phyloP scores from a whole-genome alignment of 2,113 vertebrate genomes.

The Panthera leo region DNA sequence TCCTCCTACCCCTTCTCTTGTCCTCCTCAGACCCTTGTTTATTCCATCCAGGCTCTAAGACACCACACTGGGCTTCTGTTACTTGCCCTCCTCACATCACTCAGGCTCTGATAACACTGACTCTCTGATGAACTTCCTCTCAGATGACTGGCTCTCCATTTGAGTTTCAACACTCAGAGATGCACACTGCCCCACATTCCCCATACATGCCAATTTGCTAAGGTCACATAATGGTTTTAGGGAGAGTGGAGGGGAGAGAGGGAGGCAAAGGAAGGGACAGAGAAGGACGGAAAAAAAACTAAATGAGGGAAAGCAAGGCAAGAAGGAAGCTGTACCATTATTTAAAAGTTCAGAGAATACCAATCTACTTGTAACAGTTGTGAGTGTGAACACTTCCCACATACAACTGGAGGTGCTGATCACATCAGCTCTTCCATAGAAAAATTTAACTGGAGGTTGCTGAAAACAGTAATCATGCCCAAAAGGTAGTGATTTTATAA shows the following conservation, averaged over 20 bases:
- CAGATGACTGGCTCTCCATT: background rate
- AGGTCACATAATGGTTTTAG: background rate
- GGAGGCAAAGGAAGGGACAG: background rate
- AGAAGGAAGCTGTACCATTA: background rate
- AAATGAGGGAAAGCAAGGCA: background rate
- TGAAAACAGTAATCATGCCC: background rate
- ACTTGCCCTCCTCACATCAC: background rate
- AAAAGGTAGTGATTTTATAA: background rate
- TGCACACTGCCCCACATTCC: no score
- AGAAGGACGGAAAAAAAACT: background rate
- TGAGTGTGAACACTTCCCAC: background rate
- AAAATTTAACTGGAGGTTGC: background rate
- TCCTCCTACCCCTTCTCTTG: no score
- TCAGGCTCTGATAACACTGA: background rate
- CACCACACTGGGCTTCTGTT: no score
- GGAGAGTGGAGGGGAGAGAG: background rate
- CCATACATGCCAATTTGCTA: background rate
- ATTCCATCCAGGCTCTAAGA: background rate
- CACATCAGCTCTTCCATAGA: background rate
- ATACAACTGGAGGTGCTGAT: background rate
- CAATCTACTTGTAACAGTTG: background rate
- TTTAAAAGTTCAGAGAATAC: background rate
- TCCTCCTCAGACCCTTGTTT: background rate
- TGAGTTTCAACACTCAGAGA: background rate
- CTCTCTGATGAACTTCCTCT: background rate